These are phyloP conservation scores for Vulpes vulpes DNA, from an alignment of 2,113 vertebrate genomes.

Conservation along the genomic window DNA sequence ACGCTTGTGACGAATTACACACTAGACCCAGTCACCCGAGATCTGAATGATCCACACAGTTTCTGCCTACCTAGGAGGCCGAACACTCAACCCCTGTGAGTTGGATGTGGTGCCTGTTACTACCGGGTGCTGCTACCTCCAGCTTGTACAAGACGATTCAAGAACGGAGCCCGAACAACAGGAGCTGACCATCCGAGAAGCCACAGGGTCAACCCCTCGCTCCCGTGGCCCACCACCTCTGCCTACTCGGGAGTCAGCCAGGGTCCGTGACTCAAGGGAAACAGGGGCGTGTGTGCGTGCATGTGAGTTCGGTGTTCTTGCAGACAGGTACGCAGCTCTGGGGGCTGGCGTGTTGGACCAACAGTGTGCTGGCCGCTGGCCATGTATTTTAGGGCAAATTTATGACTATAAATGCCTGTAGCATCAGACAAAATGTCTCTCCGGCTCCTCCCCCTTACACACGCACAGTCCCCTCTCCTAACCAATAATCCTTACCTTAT, in stretches of 20 bases:
- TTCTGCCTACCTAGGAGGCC: not conserved
- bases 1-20: not conserved
- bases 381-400: not conserved
- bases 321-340: not conserved
- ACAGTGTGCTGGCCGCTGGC: not conserved
- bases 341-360: too few species aligned
- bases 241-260: not conserved
- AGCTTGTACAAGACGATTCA: not conserved
- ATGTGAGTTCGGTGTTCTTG: fast-evolving
- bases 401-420: not conserved
- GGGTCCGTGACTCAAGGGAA: not conserved
- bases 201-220: not conserved
- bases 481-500: constrained; percentile 75
- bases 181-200: not conserved
- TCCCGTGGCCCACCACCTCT: not conserved
- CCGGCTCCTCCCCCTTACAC: too few species aligned
- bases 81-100: not conserved
- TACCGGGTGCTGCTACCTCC: not conserved
- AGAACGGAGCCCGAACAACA: not conserved
- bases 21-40: not conserved
- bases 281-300: not conserved
- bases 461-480: not conserved
- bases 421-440: not conserved
- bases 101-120: not conserved
- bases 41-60: not conserved